These are phyloP conservation scores for Dunckerocampus dactyliophorus DNA, from an alignment of 2,113 vertebrate genomes.

Conservation along the genomic window DNA sequence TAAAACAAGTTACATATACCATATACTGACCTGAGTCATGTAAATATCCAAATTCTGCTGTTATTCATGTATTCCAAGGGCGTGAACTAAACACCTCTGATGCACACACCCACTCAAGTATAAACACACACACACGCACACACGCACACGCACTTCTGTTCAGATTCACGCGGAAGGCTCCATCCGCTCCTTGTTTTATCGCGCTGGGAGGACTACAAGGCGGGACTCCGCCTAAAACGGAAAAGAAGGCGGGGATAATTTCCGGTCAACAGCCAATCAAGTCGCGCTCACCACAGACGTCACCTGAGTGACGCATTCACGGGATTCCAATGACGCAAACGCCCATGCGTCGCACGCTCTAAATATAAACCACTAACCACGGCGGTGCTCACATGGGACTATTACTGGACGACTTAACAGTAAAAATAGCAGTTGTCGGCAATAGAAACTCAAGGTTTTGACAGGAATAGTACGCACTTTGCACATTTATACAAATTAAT, in stretches of 20 bases:
- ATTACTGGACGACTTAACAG: conserved; percentile 58
- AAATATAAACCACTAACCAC: conserved; percentile 75
- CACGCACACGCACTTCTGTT: conserved; percentile 35
- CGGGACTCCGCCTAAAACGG: conserved; percentile 72
- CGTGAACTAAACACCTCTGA: conserved; percentile 31
- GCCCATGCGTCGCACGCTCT: conserved; percentile 76
- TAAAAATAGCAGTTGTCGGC: conserved; percentile 73
- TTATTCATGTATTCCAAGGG: conserved; percentile 50
- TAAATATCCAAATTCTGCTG: conserved; percentile 41
- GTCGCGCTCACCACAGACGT: conserved; percentile 59
- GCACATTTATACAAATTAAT: conserved; percentile 5
- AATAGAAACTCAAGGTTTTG: too few species aligned
- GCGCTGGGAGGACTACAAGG: conserved; percentile 38
- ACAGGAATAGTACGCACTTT: conserved; percentile 32
- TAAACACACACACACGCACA: conserved; percentile 22
- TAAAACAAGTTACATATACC: neutral
- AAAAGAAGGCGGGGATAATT: conserved; percentile 72
- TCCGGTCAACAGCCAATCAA: conserved; percentile 72
- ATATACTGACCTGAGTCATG: conserved; percentile 55
- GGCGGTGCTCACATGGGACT: conserved; percentile 56
- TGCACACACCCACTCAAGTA: conserved; percentile 48
- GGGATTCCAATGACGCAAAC: conserved; percentile 93
- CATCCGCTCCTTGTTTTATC: conserved; percentile 63
- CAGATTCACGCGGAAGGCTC: conserved; percentile 26
- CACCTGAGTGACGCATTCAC: conserved; percentile 83